Percentiles rank a stretch among this genome's conserved stretches.
phyloP scores from a whole-genome alignment of 2,888 invertebrate genomes.

The Siphlonurus alternatus region DNA sequence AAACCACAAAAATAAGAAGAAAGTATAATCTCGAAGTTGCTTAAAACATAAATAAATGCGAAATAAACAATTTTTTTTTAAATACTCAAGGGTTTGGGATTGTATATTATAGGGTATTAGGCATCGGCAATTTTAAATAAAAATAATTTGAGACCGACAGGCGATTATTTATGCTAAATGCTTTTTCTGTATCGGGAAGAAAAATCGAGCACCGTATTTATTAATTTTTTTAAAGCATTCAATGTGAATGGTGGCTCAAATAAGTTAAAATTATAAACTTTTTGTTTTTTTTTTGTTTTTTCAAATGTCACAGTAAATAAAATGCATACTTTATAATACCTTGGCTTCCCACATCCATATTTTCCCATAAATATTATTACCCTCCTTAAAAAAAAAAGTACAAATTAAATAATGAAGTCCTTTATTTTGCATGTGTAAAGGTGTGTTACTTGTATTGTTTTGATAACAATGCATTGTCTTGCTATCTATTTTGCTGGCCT shows the following conservation, averaged over 20 bases:
- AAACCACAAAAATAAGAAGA: no score
- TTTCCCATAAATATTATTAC: not conserved
- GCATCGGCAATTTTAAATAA: no score
- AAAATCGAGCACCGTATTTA: not conserved
- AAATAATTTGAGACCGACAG: no score
- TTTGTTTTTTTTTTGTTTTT: not conserved
- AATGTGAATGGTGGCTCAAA: conserved; percentile 44
- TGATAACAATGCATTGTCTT: not conserved
- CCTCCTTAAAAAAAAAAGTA: not conserved
- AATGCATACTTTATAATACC: not conserved
- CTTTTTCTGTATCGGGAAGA: no score
- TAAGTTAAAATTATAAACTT: not conserved
- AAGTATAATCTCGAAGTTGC: no score
- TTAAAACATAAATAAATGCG: no score
- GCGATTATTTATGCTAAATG: no score
- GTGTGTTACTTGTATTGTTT: no score
- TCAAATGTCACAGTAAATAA: not conserved
- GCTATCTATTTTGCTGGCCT: conserved; percentile 38
- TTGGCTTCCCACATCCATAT: not conserved
- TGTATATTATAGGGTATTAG: no score
- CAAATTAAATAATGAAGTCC: not conserved
- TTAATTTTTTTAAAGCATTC: conserved; percentile 32
- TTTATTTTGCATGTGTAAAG: no score
- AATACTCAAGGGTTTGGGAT: no score
- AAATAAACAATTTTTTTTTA: no score